Percentiles rank a stretch among this genome's conserved stretches.
phyloP scores from a whole-genome alignment of 2,888 invertebrate genomes.

The Artemia sinica region DNA sequence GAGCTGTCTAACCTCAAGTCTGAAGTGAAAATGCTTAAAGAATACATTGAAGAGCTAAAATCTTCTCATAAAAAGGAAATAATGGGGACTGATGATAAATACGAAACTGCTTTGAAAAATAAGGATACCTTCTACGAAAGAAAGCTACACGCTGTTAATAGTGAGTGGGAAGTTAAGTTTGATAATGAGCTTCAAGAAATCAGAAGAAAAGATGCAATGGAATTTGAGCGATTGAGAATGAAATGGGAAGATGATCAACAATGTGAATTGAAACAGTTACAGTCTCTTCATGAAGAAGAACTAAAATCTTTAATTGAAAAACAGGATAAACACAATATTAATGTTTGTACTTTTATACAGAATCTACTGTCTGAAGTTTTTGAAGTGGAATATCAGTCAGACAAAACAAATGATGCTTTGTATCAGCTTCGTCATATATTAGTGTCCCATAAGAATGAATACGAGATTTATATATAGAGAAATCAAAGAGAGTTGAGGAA shows the following conservation, averaged over 20 bases:
- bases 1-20: background rate
- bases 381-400: no score
- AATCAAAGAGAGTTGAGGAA: no score
- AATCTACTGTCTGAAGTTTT: no score
- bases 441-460: no score
- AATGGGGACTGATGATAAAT: background rate
- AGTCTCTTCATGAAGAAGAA: conserved; percentile 7
- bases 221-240: conserved; percentile 1
- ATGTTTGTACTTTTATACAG: no score
- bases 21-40: background rate
- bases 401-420: no score
- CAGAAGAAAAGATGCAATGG: background rate
- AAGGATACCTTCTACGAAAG: background rate
- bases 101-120: conserved; percentile 7
- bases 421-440: no score
- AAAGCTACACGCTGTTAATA: background rate
- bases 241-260: conserved; percentile 11
- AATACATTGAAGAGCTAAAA: background rate
- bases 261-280: background rate
- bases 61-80: conserved; percentile 1
- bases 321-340: background rate
- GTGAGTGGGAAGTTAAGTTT: background rate
- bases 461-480: no score
- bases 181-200: conserved; percentile 6
- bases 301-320: background rate